These are phyloP conservation scores for Probaryconus sp. DNA, from an alignment of 1,140 invertebrate genomes.

Conservation along the genomic window DNA sequence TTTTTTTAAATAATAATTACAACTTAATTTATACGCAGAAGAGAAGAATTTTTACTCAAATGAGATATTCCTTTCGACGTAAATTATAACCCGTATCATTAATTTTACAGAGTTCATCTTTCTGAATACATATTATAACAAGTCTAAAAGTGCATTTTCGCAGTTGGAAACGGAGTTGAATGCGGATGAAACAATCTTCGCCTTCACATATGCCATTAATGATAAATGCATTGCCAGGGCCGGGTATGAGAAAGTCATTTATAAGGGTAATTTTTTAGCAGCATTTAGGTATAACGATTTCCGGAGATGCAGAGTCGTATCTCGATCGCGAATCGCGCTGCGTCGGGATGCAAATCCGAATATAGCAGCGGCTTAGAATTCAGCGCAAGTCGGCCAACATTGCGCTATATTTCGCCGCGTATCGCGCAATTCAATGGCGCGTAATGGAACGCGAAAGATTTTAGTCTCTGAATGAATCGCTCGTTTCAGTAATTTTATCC, in stretches of 20 bases:
- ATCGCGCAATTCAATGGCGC: constrained; percentile 1
- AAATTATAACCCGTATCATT: too few relatives aligned
- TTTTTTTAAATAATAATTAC: too few relatives aligned
- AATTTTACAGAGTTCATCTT: background rate
- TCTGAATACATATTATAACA: background rate
- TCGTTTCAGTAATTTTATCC: constrained; percentile 31
- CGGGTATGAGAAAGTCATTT: background rate
- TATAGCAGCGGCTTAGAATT: constrained; percentile 23
- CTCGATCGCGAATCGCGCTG: constrained; percentile 14
- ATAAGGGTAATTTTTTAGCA: constrained; percentile 1
- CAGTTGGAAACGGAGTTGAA: constrained; percentile 24
- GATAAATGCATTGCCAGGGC: constrained; percentile 3
- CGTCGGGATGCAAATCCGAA: constrained; percentile 26
- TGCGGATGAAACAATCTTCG: constrained; percentile 7
- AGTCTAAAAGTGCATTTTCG: too few relatives aligned
- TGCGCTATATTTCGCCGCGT: constrained; percentile 4
- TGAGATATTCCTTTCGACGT: too few relatives aligned
- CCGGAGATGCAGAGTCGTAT: background rate
- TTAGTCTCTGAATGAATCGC: constrained; percentile 26
- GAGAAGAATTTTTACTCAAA: too few relatives aligned
- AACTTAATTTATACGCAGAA: too few relatives aligned
- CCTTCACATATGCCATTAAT: constrained; percentile 1
- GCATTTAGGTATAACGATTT: constrained; percentile 24
- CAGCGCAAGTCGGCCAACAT: constrained; percentile 8
- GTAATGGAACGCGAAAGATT: constrained; percentile 15